Evolutionary conservation across 2,888 invertebrate species (phyloP), one percentile per base, ranked within the genome.

Genomic region (Prenolepis imparis): DNA sequence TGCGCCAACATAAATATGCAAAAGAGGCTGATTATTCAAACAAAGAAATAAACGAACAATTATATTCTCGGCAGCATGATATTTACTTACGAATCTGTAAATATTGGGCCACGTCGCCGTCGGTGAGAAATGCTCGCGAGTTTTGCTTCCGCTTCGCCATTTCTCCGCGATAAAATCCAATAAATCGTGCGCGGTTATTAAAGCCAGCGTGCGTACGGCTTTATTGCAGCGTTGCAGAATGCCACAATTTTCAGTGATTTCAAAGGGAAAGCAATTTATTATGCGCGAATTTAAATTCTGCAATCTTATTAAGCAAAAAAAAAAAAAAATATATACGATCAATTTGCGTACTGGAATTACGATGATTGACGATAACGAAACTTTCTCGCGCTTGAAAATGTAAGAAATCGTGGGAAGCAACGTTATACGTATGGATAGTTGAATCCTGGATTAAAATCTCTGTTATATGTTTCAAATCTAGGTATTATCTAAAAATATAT

Each of bases 161-260:
- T 74, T 84, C 82, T 63, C 68, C n/a, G 82, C 52, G 67, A 84
- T 82, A 82, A 73, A 74, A 84, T 84, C 82, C 74, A 84, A 84
- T 84, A 84, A 84, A 84, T 84, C 82, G 82, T 48, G 74, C 36
- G 73, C 67, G 67, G 55, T 84, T 84, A 84, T 84, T 84, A 84
- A 84, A 84, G 82, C 67, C 39, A 52, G 63, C 63, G 18, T 73
- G 82, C 84, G 82, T 74, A 52, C 55, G 28, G 81, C 73, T 81
- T 73, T 81, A 82, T 59, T 64, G 73, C 44, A 39, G 67, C 39
- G n/a, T 52, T 82, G 70, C 63, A 80, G 70, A 80, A 83, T 57
- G 36, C 72, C 15, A 59, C 78, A 72, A 70, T 80, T 44, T 80
- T 80, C 72, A 80, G 36, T 44, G 72, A 80, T 80, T 80, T 80